Base-by-base conservation (phyloP, 2,888 invertebrate species). In the Acanthopleura granulata region DNA sequence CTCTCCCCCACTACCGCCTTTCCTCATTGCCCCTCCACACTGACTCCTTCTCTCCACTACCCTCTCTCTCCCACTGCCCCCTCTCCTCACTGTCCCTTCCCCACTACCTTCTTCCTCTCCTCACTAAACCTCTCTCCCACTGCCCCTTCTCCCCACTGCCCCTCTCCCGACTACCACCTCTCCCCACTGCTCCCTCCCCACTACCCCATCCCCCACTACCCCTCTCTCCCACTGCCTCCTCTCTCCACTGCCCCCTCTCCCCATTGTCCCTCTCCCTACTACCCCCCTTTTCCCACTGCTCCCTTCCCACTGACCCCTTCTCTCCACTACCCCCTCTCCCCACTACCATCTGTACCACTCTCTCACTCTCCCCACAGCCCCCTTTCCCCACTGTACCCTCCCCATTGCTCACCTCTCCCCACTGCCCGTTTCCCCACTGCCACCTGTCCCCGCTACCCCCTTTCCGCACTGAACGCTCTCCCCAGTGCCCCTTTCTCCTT, bases 301-400 rank as follows among this genome's bases (percentile, higher is more conserved):
- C 66, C 14, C 66, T 22, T 62, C 66, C 66, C 66, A 62, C 66
- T 25, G n/a, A 12, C 22, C 22, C 66, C 66, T 18, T 62, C 66
- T 25, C n/a, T 25, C 22, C 14, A 15, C 66, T 22, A 12, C 12
- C 66, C 66, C 66, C 22, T 62, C 66, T 25, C n/a, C n/a, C n/a
- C n/a, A 14, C 57, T 16, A 51, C 57, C 57, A 16, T 16, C 57
- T 16, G 57, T 16, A 14, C 57, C 57, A 15, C 57, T 16, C 57
- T 51, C 57, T 16, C 57, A 15, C 57, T 16, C 57, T 51, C 57
- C 16, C 57, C 16, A 14, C 57, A 15, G 15, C 16, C 57, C 16
- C 57, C 16, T 51, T 16, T 51, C 57, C 57, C 57, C 57, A 14
- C 57, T 51, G 15, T 51, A 51, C 16, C 57, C 57, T 16, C 57